Percentiles rank a stretch among this genome's conserved stretches.
Conservation (phyloP, 2,113 vertebrate genomes). For the Vombatus ursinus region DNA sequence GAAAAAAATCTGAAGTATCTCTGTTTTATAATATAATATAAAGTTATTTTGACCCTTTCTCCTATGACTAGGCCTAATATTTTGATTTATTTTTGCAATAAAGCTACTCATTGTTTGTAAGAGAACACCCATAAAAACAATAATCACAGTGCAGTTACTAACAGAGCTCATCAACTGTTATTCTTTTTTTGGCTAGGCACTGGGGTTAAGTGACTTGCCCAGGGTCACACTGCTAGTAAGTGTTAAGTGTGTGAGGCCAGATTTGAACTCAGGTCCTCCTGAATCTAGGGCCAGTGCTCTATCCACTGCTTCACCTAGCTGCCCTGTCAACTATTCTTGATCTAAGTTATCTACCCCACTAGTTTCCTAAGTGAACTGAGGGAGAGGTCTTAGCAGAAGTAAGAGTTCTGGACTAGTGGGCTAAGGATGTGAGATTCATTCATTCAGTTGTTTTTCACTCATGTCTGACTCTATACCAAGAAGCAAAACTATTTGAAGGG, state of each 20-base stretch:
- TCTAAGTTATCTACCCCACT: background rate
- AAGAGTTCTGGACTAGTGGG: background rate
- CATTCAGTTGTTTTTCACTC: too few relatives aligned
- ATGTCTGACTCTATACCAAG: background rate
- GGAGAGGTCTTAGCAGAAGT: background rate
- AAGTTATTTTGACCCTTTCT: background rate
- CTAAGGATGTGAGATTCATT: background rate
- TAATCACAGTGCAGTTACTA: background rate
- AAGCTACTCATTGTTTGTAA: background rate
- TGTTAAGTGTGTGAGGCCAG: too few relatives aligned
- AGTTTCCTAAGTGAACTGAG: background rate
- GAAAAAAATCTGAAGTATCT: conserved; percentile 15
- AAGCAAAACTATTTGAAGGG: background rate
- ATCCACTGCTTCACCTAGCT: too few relatives aligned
- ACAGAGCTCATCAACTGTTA: background rate
- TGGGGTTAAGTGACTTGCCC: too few relatives aligned
- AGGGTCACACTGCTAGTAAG: too few relatives aligned
- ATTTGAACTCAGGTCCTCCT: too few relatives aligned
- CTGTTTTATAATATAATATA: conserved; percentile 18
- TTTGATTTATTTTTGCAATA: conserved; percentile 18
- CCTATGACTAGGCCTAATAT: background rate
- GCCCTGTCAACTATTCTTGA: background rate
- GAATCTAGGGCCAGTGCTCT: too few relatives aligned
- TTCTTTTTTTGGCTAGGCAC: too few relatives aligned
- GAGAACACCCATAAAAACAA: background rate